Evolutionary conservation across 2,113 vertebrate species (phyloP), one percentile per base, ranked within the genome.

Genomic region (Uropsilus gracilis): DNA sequence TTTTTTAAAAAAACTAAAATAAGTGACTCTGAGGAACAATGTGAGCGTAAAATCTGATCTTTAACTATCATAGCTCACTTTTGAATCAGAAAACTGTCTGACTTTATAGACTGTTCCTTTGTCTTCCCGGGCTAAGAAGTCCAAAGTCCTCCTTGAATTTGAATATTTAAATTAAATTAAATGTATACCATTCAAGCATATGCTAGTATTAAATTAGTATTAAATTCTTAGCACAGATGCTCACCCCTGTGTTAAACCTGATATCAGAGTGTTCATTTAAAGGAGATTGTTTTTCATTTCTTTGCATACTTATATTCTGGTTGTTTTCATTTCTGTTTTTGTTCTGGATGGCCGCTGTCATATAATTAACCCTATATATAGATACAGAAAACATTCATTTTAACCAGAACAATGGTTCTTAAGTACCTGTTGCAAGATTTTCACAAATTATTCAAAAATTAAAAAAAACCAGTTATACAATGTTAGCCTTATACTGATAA

Each of bases 161-260:
- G 76, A 64, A 39, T 44, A 26, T 48, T 64, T 72, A 66, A 78
- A 44, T 78, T 16, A 85, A 72, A 78, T 80, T n/a, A n/a, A n/a
- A 9, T 63, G 63, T 28, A 77, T 16, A 37, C 28, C 32, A 64
- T 71, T 37, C 20, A 89, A 92, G 72, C 39, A 59, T 59, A 63
- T 34, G 42, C 18, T 42, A 63, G 20, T 10, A 73, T 44, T 81
- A 44, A 37, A 86, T 73, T 42, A 63, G 20, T 10, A 73, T 44
- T 81, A 44, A 37, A 86, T 73, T 90, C 50, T 61, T 76, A 61
- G 8, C 37, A 28, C 83, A 90, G 28, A 32, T 18, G 17, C 99
- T 98, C 91, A 99, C 99, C 98, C 99, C 99, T 0, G 98, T 99
- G 98, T 99, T 99, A 78, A 99, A 98, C 97, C 99, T 99, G 96